A percentile compares a stretch with the other conserved stretches of the same genome.
Evolutionary conservation across 1,140 invertebrate species (phyloP).

Genomic region (Argopecten irradians): DNA sequence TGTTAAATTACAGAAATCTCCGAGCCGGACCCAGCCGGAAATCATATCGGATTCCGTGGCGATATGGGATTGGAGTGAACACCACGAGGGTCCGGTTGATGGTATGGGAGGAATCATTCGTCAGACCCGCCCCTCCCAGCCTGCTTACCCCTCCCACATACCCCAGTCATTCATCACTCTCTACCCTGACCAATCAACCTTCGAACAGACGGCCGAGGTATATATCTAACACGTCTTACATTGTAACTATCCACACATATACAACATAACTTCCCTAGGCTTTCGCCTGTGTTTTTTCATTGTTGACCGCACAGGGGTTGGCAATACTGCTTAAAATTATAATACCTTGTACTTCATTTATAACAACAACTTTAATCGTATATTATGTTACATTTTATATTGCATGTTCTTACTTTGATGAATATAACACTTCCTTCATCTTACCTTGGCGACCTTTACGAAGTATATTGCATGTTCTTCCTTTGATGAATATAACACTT

Average conservation of each 20-base stretch:
- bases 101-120: not conserved
- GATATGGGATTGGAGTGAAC: not conserved
- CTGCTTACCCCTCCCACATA: not conserved
- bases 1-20: not conserved
- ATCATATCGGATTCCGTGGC: not conserved
- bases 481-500: no score
- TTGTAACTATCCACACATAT: not conserved
- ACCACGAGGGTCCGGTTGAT: not conserved
- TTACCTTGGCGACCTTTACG: no score
- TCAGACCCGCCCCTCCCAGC: constrained; percentile 1
- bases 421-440: no score
- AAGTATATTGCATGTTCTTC: no score
- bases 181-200: not conserved
- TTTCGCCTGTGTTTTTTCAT: no score
- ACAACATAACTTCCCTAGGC: no score
- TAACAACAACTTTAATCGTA: no score
- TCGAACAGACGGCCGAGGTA: constrained; percentile 5
- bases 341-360: no score
- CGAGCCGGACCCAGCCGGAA: not conserved
- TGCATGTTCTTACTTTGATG: no score
- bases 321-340: no score
- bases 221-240: not conserved
- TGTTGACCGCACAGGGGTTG: no score
- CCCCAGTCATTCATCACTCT: not conserved
- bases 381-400: no score